phyloP scores from a whole-genome alignment of 2,113 vertebrate genomes.

The Tetraodon nigroviridis region DNA sequence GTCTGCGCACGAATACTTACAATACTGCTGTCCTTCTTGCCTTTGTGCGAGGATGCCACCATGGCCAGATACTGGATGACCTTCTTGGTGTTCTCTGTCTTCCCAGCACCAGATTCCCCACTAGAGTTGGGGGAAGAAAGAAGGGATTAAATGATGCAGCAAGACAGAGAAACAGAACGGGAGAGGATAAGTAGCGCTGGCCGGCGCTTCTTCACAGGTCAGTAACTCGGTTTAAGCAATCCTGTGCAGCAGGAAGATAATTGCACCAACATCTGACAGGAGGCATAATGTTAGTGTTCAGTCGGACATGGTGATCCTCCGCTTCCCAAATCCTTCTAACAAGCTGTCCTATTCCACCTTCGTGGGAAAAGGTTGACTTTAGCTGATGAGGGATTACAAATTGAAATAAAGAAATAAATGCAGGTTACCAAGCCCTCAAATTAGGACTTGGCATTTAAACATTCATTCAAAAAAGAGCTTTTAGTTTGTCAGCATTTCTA shows the following conservation, averaged over 20 bases:
- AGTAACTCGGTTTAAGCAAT: constrained; percentile 48
- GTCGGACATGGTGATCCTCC: constrained; percentile 11
- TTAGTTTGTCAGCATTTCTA: background rate
- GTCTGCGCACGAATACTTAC: constrained; percentile 59
- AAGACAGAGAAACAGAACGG: constrained; percentile 18
- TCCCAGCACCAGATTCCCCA: constrained; percentile 96
- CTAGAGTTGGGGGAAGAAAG: constrained; percentile 57
- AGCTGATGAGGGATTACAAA: no score
- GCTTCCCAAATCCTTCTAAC: background rate
- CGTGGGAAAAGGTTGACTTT: no score
- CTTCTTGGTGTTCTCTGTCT: constrained; percentile 98
- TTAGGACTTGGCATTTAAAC: no score
- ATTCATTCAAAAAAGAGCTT: background rate
- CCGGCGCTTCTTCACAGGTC: constrained; percentile 42
- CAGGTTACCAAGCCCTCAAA: background rate
- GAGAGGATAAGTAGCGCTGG: constrained; percentile 23
- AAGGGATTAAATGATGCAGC: constrained; percentile 20
- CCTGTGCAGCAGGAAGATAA: constrained; percentile 31
- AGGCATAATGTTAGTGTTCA: constrained; percentile 40
- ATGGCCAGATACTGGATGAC: constrained; percentile 97
- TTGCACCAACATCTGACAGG: constrained; percentile 10
- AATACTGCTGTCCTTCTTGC: constrained; percentile 77
- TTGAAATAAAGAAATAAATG: no score
- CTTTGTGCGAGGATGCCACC: constrained; percentile 94
- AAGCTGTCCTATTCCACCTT: background rate